Conservation (phyloP, 30 jellyfish, hydroid and myxozoan species). For the Aurelia aurita region DNA sequence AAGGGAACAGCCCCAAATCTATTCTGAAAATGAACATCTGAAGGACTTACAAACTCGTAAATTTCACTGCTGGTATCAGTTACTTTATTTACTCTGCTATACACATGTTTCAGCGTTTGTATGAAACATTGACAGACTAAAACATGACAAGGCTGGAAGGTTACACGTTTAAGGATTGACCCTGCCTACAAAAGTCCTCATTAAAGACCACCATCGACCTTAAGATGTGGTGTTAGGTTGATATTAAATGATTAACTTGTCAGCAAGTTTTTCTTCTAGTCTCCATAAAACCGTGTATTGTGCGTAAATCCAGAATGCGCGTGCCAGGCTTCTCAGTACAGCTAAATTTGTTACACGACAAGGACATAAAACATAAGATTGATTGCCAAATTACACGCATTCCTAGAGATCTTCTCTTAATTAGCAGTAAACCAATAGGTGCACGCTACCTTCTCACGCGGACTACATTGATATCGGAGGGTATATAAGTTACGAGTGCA, state of each 20-base stretch:
- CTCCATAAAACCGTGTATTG: neutral
- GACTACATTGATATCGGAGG: neutral
- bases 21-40: too few relatives aligned
- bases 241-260: neutral
- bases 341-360: slow-evolving; percentile 42
- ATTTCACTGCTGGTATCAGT: too few relatives aligned
- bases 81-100: too few relatives aligned
- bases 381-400: slow-evolving; percentile 46
- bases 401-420: slow-evolving; percentile 51
- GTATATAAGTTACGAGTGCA: too few relatives aligned
- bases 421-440: slow-evolving; percentile 46
- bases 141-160: too few relatives aligned
- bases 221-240: slow-evolving; percentile 31
- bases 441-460: slow-evolving; percentile 58
- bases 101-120: too few relatives aligned
- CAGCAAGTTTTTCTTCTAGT: slow-evolving; percentile 1
- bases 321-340: slow-evolving; percentile 40
- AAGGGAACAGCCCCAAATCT: too few relatives aligned
- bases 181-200: slow-evolving; percentile 4
- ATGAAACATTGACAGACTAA: too few relatives aligned
- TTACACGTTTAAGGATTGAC: too few relatives aligned
- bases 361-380: slow-evolving; percentile 23
- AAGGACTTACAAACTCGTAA: too few relatives aligned
- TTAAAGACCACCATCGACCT: slow-evolving; percentile 65
- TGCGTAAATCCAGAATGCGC: slow-evolving; percentile 34